A percentile compares a stretch with the other conserved stretches of the same genome.
These are phyloP conservation scores for Connochaetes taurinus DNA, from an alignment of 2,113 vertebrate species.

Conservation along the genomic window DNA sequence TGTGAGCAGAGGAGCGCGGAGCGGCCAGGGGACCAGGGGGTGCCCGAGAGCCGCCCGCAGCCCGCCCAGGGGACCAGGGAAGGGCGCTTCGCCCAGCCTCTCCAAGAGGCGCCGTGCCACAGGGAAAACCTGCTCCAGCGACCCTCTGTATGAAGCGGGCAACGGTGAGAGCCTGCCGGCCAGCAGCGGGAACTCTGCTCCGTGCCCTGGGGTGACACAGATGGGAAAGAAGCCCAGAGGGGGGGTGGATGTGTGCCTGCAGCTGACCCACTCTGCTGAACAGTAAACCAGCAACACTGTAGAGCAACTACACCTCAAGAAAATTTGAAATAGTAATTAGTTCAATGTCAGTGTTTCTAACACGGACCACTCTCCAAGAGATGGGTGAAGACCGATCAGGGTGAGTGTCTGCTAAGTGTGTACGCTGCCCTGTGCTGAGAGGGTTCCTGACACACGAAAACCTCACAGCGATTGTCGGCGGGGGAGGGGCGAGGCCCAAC, in stretches of 20 bases:
- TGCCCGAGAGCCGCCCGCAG: neutral
- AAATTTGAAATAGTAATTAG: neutral
- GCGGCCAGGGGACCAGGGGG: neutral
- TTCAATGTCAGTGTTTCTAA: neutral
- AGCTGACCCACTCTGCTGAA: accelerated
- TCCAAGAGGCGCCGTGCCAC: neutral
- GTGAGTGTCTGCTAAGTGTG: neutral
- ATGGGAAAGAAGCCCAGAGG: neutral
- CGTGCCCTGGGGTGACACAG: neutral
- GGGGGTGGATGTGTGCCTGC: neutral
- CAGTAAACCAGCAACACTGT: accelerated
- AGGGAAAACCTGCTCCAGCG: neutral
- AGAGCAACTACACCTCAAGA: accelerated
- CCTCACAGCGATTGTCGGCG: neutral
- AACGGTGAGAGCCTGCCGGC: accelerated
- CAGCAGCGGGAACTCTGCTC: accelerated
- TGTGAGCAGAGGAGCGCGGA: neutral
- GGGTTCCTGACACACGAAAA: neutral
- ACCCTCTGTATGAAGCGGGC: accelerated
- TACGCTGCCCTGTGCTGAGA: accelerated
- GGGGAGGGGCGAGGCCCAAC: accelerated
- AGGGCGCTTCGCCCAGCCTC: accelerated
- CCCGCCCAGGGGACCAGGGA: neutral
- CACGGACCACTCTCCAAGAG: neutral
- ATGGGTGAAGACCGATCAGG: neutral